phyloP scores from a whole-genome alignment of 2,113 vertebrate genomes.

The Phocoena sinus region DNA sequence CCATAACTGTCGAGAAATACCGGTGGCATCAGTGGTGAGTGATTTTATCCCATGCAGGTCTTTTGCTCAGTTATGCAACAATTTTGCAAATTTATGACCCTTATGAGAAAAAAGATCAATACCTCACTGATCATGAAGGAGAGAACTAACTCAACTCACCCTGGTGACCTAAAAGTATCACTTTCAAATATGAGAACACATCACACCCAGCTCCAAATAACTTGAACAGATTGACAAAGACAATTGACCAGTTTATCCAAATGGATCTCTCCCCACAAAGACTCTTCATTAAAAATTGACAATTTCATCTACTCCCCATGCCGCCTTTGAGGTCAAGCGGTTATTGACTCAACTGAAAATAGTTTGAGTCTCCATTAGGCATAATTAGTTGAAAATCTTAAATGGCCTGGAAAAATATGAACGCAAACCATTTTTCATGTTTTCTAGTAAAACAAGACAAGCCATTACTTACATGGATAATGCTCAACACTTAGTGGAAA shows the following conservation, averaged over 20 bases:
- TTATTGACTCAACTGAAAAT: not conserved
- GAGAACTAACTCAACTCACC: not conserved
- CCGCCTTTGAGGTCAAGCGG: not conserved
- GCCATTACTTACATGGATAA: not conserved
- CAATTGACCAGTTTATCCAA: not conserved
- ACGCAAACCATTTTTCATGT: not conserved
- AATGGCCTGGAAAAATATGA: not conserved
- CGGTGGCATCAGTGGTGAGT: not conserved
- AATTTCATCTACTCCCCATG: not conserved
- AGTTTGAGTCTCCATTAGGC: not conserved
- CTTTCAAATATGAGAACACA: not conserved
- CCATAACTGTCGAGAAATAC: not conserved
- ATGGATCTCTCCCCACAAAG: not conserved
- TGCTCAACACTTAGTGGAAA: not conserved
- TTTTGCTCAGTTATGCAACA: not conserved
- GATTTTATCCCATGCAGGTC: not conserved
- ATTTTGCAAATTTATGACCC: not conserved
- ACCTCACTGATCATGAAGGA: not conserved
- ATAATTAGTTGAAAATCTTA: not conserved
- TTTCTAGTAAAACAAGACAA: slow-evolving; percentile 30
- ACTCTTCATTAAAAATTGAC: slow-evolving; percentile 16
- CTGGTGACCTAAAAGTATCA: not conserved
- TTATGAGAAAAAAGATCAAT: not conserved
- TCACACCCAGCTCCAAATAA: not conserved
- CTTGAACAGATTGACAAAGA: not conserved